A percentile compares a stretch with the other conserved stretches of the same genome.
Evolutionary conservation across 2,797 vertebrate species (phyloP).

Genomic region (Sebastes baramenuke): DNA sequence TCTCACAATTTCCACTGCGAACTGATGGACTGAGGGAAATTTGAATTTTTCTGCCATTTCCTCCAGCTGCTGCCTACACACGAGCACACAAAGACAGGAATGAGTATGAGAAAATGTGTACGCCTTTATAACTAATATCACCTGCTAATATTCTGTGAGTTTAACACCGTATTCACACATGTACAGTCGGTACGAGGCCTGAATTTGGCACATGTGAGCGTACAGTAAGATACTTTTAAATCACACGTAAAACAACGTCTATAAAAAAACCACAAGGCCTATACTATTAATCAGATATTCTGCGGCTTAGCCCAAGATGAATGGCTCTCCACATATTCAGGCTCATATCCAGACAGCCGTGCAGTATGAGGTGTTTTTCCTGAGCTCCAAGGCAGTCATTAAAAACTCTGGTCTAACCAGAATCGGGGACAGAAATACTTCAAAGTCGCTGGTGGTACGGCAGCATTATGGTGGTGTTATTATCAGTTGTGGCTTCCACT

Average conservation of each 20-base stretch:
- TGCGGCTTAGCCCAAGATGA: constrained; percentile 31
- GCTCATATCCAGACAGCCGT: constrained; percentile 44
- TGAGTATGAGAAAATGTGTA: background rate
- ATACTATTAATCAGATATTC: constrained; percentile 42
- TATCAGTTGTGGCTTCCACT: constrained; percentile 71
- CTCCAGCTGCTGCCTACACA: constrained; percentile 88
- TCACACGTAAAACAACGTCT: constrained; percentile 4
- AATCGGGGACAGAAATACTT: constrained; percentile 64
- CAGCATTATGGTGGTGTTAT: constrained; percentile 62
- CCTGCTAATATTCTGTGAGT: background rate
- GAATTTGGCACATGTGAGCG: background rate
- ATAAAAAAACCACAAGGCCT: constrained; percentile 37
- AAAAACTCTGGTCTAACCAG: constrained; percentile 56
- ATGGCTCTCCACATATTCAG: constrained; percentile 41
- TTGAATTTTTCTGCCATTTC: constrained; percentile 88
- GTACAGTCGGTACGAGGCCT: background rate
- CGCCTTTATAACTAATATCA: background rate
- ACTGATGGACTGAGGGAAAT: constrained; percentile 79
- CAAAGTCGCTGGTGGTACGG: constrained; percentile 53
- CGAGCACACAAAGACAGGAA: background rate
- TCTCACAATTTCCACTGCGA: constrained; percentile 83
- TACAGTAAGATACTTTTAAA: constrained; percentile 6
- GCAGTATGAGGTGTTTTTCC: constrained; percentile 54
- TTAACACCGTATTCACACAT: background rate
- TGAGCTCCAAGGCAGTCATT: constrained; percentile 51